Evolutionary conservation across 2,113 vertebrate species (phyloP).

Genomic region (Pomatorhinus ruficollis): DNA sequence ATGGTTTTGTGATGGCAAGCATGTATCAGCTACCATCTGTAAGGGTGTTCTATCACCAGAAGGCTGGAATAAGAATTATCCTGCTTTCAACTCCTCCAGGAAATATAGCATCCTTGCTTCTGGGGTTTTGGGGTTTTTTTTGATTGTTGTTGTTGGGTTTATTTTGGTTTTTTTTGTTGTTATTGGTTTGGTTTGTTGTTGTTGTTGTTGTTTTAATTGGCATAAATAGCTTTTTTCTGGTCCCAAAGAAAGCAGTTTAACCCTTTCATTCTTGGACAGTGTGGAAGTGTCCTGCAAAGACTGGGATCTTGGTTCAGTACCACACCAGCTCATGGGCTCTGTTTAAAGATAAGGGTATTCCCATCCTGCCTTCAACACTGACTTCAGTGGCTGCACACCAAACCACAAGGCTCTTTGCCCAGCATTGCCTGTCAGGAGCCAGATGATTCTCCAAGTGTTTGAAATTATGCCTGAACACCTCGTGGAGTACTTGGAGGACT

Average conservation of each 20-base stretch:
- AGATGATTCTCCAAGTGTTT: neutral
- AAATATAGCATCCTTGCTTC: neutral
- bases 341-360: neutral
- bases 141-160: neutral
- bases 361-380: neutral
- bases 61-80: neutral
- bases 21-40: neutral
- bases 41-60: neutral
- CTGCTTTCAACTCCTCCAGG: neutral
- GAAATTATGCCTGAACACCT: neutral
- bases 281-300: neutral
- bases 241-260: neutral
- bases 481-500: fast-evolving
- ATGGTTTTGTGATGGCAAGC: neutral
- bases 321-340: fast-evolving
- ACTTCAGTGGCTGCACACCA: neutral
- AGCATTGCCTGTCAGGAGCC: neutral
- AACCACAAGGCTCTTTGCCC: neutral
- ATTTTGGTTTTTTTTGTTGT: too few relatives aligned
- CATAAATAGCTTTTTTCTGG: neutral
- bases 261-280: neutral
- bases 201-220: neutral
- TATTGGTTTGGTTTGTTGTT: neutral
- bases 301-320: neutral
- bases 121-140: fast-evolving